Evolutionary conservation across 2,888 invertebrate genomes (phyloP).

Genomic region (Clanis bilineata): DNA sequence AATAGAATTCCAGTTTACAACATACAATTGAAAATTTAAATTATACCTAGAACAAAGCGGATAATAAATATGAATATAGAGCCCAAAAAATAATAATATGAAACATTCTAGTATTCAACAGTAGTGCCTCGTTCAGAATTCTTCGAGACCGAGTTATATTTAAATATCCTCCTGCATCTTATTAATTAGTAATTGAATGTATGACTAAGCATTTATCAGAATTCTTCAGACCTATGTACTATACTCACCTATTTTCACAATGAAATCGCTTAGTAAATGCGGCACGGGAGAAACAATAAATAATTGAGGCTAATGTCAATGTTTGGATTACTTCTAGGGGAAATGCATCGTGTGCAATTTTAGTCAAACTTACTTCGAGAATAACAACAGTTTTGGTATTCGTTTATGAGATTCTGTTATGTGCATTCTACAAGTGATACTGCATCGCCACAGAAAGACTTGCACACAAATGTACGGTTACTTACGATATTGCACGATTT

Average conservation of each 20-base stretch:
- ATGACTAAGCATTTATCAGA: constrained; percentile 4
- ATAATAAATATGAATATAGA: not conserved
- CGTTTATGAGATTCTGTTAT: not conserved
- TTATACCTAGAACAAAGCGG: not conserved
- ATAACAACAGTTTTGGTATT: constrained; percentile 15
- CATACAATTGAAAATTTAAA: not conserved
- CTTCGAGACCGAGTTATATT: not conserved
- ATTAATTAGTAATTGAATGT: not conserved
- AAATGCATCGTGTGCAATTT: constrained; percentile 37
- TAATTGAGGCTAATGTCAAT: constrained; percentile 55
- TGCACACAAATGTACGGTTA: too few relatives aligned
- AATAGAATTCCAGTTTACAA: not conserved
- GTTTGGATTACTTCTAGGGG: constrained; percentile 48
- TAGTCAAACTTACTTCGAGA: constrained; percentile 34
- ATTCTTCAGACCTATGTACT: constrained; percentile 22
- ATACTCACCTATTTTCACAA: constrained; percentile 42
- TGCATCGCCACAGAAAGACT: too few relatives aligned
- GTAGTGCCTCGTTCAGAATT: not conserved
- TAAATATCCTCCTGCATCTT: not conserved
- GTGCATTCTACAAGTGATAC: too few relatives aligned
- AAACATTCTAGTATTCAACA: too few relatives aligned
- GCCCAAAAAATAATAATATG: not conserved
- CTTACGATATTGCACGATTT: too few relatives aligned
- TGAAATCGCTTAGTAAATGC: constrained; percentile 42
- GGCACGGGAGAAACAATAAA: constrained; percentile 55